Conservation (phyloP, 2,888 invertebrate genomes). For the Cryptus viduatorius region DNA sequence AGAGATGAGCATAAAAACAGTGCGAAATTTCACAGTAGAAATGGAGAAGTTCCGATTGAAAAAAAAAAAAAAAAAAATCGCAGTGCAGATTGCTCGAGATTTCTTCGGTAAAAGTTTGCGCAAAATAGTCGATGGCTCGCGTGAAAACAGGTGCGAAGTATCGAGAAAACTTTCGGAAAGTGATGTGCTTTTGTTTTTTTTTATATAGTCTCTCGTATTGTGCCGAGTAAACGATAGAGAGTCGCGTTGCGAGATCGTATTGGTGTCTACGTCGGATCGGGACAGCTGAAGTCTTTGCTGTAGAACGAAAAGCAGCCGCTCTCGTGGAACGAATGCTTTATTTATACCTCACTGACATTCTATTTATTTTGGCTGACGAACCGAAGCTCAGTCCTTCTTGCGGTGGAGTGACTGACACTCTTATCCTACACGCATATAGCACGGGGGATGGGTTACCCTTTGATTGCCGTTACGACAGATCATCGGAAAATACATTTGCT, state of each 20-base stretch:
- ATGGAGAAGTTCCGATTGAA: conserved; percentile 13
- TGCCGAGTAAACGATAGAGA: background rate
- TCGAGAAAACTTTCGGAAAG: conserved; percentile 3
- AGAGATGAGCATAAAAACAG: conserved; percentile 9
- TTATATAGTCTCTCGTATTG: background rate
- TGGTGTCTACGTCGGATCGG: conserved; percentile 2
- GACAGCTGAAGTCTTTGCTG: background rate
- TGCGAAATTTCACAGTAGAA: background rate
- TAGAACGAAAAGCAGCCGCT: conserved; percentile 60
- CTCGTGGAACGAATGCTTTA: conserved; percentile 79
- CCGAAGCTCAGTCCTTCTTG: conserved; percentile 70
- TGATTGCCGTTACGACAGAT: conserved; percentile 5
- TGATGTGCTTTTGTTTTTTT: background rate
- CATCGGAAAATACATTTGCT: background rate
- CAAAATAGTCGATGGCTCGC: background rate
- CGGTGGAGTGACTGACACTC: conserved; percentile 73
- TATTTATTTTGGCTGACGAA: conserved; percentile 83
- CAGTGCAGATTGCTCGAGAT: background rate
- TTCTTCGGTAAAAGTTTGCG: background rate
- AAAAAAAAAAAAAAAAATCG: background rate
- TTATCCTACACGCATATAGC: background rate
- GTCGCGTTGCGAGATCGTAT: background rate
- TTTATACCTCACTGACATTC: conserved; percentile 83
- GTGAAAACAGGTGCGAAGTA: background rate
- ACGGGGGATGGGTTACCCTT: conserved; percentile 11